Evolutionary conservation across 1,140 invertebrate genomes (phyloP).

Genomic region (Anoplolepis gracilipes): DNA sequence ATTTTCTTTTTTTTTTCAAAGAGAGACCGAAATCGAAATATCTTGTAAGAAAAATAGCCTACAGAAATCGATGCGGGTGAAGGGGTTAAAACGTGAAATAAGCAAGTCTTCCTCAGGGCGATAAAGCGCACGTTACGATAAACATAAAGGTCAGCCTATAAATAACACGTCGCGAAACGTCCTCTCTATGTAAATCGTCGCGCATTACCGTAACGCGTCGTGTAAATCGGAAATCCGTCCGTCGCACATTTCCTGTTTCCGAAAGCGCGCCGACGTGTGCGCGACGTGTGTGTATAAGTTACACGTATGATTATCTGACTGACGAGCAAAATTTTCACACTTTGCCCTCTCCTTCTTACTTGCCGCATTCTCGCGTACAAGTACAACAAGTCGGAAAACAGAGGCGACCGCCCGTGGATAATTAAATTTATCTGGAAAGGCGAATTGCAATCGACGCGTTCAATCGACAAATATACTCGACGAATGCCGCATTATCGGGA

Average conservation of each 20-base stretch:
- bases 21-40: neutral
- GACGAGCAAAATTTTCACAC: conserved; percentile 17
- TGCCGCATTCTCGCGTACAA: neutral
- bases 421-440: neutral
- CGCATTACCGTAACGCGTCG: conserved; percentile 44
- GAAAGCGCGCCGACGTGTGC: conserved; percentile 45
- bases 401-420: neutral
- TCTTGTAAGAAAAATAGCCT: neutral
- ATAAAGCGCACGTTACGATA: conserved; percentile 52
- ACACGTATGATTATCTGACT: conserved; percentile 20
- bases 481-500: neutral
- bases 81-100: conserved; percentile 16
- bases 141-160: conserved; percentile 59
- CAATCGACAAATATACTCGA: conserved; percentile 26
- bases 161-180: conserved; percentile 54
- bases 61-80: conserved; percentile 7
- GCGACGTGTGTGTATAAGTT: conserved; percentile 20
- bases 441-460: neutral
- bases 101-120: conserved; percentile 12
- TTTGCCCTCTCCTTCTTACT: conserved; percentile 15
- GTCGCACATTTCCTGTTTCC: conserved; percentile 48
- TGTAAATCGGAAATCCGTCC: conserved; percentile 60
- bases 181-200: conserved; percentile 54
- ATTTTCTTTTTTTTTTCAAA: no score
- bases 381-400: no score